Percentiles rank a stretch among this genome's conserved stretches.
These are phyloP conservation scores for Tiaroga cobitis DNA, from an alignment of 2,797 vertebrate species.

Conservation along the genomic window DNA sequence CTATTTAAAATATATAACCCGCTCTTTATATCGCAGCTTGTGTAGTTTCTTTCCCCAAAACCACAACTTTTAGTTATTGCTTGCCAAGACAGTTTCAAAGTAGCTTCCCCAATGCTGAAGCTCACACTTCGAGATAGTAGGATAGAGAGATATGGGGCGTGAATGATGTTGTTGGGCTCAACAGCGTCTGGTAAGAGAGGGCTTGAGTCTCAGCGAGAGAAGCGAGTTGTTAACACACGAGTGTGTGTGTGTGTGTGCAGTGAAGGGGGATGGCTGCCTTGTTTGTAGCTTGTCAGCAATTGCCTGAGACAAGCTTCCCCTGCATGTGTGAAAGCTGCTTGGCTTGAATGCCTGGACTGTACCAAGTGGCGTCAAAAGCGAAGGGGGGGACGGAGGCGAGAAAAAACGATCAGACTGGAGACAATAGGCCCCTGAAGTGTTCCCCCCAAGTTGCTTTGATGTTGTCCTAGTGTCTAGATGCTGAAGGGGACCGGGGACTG, in stretches of 20 bases:
- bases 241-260: conserved; percentile 45
- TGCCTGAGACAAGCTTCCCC: conserved; percentile 85
- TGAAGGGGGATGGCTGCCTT: conserved; percentile 82
- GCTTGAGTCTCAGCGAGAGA: conserved; percentile 63
- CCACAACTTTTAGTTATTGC: neutral
- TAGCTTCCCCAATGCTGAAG: conserved; percentile 18
- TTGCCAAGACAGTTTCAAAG: neutral
- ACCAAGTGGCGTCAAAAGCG: conserved; percentile 81
- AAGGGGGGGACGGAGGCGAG: conserved; percentile 80
- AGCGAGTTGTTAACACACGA: conserved; percentile 36
- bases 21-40: no score
- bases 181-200: conserved; percentile 49
- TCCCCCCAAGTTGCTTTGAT: conserved; percentile 86
- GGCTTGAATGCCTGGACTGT: conserved; percentile 89
- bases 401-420: conserved; percentile 79
- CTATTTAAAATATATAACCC: neutral
- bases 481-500: conserved; percentile 76
- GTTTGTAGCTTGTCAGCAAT: conserved; percentile 93
- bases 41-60: neutral
- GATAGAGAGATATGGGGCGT: conserved; percentile 58
- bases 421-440: conserved; percentile 88
- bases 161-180: conserved; percentile 43
- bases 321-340: conserved; percentile 91
- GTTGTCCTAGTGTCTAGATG: conserved; percentile 83
- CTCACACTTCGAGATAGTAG: conserved; percentile 10